Percentiles rank a stretch among this genome's conserved stretches.
These are phyloP conservation scores for Typhlomys cinereus DNA, from an alignment of 2,113 vertebrate species.

Conservation along the genomic window DNA sequence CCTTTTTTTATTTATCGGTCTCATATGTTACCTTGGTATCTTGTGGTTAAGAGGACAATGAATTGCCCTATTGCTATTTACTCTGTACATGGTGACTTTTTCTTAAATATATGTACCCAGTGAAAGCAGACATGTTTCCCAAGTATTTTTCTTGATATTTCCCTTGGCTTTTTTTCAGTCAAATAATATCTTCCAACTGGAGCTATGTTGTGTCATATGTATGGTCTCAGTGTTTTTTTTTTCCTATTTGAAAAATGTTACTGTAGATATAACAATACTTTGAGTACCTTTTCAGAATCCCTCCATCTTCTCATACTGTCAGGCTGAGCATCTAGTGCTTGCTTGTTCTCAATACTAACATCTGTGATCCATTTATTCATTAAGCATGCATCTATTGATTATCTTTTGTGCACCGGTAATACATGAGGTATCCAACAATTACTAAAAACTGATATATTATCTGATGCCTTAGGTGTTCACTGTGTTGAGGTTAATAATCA, in stretches of 20 bases:
- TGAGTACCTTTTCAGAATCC: background rate
- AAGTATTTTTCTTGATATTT: background rate
- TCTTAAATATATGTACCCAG: background rate
- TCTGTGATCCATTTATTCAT: background rate
- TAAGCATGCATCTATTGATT: background rate
- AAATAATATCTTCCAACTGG: background rate
- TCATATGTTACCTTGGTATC: background rate
- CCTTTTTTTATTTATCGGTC: background rate
- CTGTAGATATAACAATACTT: background rate
- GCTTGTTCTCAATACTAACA: background rate
- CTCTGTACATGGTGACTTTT: background rate
- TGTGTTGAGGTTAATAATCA: background rate
- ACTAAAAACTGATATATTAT: background rate
- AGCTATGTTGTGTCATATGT: background rate
- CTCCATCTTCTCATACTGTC: background rate
- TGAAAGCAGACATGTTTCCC: background rate
- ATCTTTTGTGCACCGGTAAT: background rate
- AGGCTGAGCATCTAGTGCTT: background rate
- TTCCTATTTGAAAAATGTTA: background rate
- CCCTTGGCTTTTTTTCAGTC: background rate
- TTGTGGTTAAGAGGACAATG: constrained; percentile 2
- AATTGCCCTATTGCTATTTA: background rate
- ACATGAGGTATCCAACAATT: background rate
- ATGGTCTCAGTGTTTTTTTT: background rate
- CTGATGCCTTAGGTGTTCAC: background rate